phyloP scores from a whole-genome alignment of 2,888 invertebrate genomes.

The Habroteleia sp. region DNA sequence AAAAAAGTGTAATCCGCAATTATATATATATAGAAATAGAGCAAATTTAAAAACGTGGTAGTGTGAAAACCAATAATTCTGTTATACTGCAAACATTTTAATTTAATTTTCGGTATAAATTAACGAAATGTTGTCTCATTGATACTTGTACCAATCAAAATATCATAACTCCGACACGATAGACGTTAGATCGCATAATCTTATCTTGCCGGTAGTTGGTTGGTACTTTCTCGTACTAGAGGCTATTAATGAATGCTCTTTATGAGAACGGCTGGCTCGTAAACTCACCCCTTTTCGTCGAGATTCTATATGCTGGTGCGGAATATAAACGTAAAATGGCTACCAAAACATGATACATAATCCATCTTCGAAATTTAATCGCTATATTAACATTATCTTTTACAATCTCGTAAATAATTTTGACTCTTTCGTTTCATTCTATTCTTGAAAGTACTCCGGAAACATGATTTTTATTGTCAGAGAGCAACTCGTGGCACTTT shows the following conservation, averaged over 20 bases:
- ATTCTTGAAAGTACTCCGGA: no score
- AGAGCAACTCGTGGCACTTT: no score
- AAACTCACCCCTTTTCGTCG: slow-evolving; percentile 73
- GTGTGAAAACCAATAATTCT: slow-evolving; percentile 23
- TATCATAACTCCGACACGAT: slow-evolving; percentile 73
- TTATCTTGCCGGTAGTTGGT: slow-evolving; percentile 62
- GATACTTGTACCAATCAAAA: slow-evolving; percentile 74
- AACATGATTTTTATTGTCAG: no score
- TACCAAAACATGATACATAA: slow-evolving; percentile 61
- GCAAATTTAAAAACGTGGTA: neutral
- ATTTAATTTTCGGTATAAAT: slow-evolving; percentile 48
- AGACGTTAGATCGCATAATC: slow-evolving; percentile 67
- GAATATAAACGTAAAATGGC: slow-evolving; percentile 60
- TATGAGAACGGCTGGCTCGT: slow-evolving; percentile 71
- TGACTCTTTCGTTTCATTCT: no score
- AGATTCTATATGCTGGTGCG: slow-evolving; percentile 40
- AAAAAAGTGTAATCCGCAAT: no score
- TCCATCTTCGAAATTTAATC: slow-evolving; percentile 62
- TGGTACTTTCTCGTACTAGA: slow-evolving; percentile 59
- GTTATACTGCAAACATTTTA: slow-evolving; percentile 20
- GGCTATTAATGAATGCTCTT: slow-evolving; percentile 75
- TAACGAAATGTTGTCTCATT: slow-evolving; percentile 64
- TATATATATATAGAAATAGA: no score
- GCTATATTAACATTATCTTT: slow-evolving; percentile 57
- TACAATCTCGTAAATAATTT: slow-evolving; percentile 60